These are phyloP conservation scores for Loxodonta africana DNA, from an alignment of 2,113 vertebrate species.

Conservation along the genomic window DNA sequence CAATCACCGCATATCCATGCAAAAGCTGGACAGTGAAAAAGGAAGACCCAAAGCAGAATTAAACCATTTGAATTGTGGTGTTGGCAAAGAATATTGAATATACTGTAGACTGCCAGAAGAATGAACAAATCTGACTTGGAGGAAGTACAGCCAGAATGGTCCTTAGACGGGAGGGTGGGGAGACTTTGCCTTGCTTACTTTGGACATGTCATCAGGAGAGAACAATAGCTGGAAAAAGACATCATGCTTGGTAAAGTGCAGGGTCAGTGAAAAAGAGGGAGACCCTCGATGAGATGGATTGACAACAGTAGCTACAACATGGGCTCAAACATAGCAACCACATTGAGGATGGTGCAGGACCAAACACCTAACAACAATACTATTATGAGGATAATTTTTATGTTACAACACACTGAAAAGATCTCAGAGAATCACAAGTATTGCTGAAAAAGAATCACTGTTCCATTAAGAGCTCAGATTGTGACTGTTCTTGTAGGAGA, in stretches of 20 bases:
- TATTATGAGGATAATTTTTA: background rate
- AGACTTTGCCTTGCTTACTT: too few relatives aligned
- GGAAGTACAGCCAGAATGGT: too few relatives aligned
- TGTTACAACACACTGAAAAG: background rate
- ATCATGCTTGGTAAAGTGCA: background rate
- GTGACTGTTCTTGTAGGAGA: background rate
- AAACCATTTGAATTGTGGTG: too few relatives aligned
- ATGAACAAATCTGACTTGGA: too few relatives aligned
- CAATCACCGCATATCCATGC: too few relatives aligned
- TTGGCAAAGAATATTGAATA: too few relatives aligned
- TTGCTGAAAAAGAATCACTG: background rate
- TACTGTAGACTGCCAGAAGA: too few relatives aligned
- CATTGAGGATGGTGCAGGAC: background rate
- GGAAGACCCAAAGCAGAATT: too few relatives aligned
- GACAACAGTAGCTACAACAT: background rate
- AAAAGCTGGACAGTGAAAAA: too few relatives aligned
- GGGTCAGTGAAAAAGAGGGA: background rate
- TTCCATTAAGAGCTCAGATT: background rate
- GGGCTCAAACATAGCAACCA: background rate
- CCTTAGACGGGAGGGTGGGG: too few relatives aligned
- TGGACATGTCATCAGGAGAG: too few relatives aligned
- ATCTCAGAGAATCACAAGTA: background rate
- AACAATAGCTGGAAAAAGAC: background rate
- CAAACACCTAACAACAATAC: too few relatives aligned
- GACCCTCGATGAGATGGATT: background rate